Conservation (phyloP, 2,797 vertebrate genomes). For the Gymnoscopelus braueri region DNA sequence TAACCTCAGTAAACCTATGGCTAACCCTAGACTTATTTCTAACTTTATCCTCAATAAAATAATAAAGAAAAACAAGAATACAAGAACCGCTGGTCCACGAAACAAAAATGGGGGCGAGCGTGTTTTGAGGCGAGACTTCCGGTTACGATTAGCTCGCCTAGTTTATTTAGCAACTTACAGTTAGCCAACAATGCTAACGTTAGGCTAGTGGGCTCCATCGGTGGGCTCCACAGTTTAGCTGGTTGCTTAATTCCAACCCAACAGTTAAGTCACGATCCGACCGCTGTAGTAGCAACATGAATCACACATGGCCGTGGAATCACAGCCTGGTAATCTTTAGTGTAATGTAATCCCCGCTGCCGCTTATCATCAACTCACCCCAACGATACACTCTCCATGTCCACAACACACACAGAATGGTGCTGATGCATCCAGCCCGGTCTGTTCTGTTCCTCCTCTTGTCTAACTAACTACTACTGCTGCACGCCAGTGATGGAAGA, state of each 20-base stretch:
- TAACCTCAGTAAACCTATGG: too few relatives aligned
- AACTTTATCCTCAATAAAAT: too few relatives aligned
- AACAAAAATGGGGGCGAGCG: too few relatives aligned
- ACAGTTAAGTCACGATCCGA: background rate
- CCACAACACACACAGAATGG: slow-evolving; percentile 50
- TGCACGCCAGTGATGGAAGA: too few relatives aligned
- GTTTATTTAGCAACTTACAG: slow-evolving; percentile 27
- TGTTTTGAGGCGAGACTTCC: too few relatives aligned
- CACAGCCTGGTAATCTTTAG: background rate
- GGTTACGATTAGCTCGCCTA: background rate
- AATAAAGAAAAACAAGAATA: too few relatives aligned
- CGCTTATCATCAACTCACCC: slow-evolving; percentile 65
- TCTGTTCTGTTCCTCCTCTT: too few relatives aligned
- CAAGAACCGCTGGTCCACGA: too few relatives aligned
- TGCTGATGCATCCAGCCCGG: slow-evolving; percentile 19
- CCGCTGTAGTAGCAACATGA: slow-evolving; percentile 32
- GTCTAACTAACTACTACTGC: too few relatives aligned
- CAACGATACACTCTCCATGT: slow-evolving; percentile 77
- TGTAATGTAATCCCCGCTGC: slow-evolving; percentile 33
- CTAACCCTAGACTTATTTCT: too few relatives aligned
- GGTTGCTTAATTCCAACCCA: too few relatives aligned
- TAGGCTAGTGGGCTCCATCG: background rate
- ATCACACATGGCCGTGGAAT: slow-evolving; percentile 2
- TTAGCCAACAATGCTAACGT: slow-evolving; percentile 37
- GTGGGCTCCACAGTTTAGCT: too few relatives aligned